Evolutionary conservation across 2,797 vertebrate genomes (phyloP).

Genomic region (Dendrocincla fuliginosa): DNA sequence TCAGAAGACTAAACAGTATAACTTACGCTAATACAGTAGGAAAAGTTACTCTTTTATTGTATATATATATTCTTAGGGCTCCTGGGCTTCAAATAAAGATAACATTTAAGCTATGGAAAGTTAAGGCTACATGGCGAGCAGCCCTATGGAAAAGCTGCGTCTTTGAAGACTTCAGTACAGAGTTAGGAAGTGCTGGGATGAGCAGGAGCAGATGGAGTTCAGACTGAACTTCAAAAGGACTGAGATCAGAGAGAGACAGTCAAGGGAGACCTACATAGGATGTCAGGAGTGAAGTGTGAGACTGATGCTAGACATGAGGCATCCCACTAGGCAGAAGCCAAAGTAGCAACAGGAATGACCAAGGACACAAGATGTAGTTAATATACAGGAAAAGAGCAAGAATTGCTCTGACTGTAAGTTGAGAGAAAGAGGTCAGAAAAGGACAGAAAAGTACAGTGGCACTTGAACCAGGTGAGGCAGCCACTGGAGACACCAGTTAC

Average conservation of each 20-base stretch:
- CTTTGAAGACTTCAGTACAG: not conserved
- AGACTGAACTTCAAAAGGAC: constrained; percentile 3
- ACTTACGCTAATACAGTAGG: not conserved
- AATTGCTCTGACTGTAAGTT: not conserved
- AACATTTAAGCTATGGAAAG: not conserved
- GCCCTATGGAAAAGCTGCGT: not conserved
- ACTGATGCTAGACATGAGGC: not conserved
- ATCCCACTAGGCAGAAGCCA: not conserved
- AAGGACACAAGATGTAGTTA: not conserved
- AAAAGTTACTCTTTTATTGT: not conserved
- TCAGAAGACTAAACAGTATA: not conserved
- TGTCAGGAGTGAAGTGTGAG: not conserved
- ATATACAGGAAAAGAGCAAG: not conserved
- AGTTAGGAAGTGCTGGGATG: not conserved
- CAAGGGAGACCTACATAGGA: not conserved
- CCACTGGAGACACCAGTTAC: not conserved
- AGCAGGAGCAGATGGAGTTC: not conserved
- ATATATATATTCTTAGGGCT: not conserved
- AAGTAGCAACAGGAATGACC: not conserved
- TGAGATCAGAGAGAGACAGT: not conserved
- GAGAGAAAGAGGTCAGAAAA: not conserved
- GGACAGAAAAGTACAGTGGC: not conserved
- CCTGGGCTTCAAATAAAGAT: not conserved
- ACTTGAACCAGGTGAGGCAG: not conserved
- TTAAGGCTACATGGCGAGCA: not conserved